Evolutionary conservation across 2,888 invertebrate genomes (phyloP).

Genomic region (Drosophila putrida): DNA sequence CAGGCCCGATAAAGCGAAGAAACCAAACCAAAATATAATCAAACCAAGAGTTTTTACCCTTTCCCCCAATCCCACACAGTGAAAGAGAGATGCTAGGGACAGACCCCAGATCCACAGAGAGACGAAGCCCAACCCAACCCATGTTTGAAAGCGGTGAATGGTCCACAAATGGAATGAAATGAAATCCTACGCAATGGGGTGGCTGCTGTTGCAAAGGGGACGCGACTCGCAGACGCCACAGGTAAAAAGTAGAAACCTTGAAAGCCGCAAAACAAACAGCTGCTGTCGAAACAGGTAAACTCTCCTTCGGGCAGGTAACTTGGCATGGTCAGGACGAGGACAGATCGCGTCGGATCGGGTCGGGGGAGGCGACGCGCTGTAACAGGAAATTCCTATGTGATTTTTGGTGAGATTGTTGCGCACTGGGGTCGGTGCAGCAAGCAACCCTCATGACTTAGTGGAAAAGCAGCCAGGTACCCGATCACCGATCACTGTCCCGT

Average conservation of each 20-base stretch:
- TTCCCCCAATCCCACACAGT: conserved; percentile 32
- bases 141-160: conserved; percentile 52
- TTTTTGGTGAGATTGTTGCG: conserved; percentile 74
- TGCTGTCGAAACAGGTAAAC: conserved; percentile 75
- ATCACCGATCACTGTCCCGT: conserved; percentile 27
- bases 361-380: conserved; percentile 49
- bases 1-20: conserved; percentile 40
- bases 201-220: conserved; percentile 66
- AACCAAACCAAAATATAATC: conserved; percentile 57
- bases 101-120: conserved; percentile 9
- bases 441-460: conserved; percentile 49
- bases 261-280: conserved; percentile 80
- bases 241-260: conserved; percentile 79
- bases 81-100: conserved; percentile 7
- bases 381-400: conserved; percentile 82
- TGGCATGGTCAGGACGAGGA: conserved; percentile 26
- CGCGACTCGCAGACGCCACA: conserved; percentile 67
- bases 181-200: conserved; percentile 81
- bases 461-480: conserved; percentile 55
- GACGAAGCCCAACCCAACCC: conserved; percentile 64
- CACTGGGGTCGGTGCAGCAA: conserved; percentile 55
- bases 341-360: conserved; percentile 13
- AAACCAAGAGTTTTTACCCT: conserved; percentile 44
- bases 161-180: conserved; percentile 64
- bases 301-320: conserved; percentile 67